Evolutionary conservation across 2,888 invertebrate genomes (phyloP), one percentile per base, ranked within the genome.

Genomic region (Scaptomyza caliginosa): DNA sequence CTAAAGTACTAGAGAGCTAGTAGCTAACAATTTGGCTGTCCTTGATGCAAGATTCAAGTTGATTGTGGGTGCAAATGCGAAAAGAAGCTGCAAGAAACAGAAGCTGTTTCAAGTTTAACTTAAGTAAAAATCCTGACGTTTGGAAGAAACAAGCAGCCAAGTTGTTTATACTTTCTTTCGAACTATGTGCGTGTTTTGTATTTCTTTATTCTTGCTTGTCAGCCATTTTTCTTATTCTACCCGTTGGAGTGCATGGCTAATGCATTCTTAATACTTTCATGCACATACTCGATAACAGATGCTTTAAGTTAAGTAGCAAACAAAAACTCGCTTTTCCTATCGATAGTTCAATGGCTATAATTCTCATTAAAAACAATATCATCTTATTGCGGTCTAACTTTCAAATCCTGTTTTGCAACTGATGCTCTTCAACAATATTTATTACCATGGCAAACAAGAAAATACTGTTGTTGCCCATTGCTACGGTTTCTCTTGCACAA

Each of bases 401-500:
- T n/a, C n/a, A 30, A 30, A 30, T 6, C 13, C 7, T 32, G 13
- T 28, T 28, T n/a, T 13, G 13, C 13, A 13, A 4, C 8, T 16
- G 32, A 6, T 34, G 39, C 30, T 28, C 42, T 34, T 51, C 50
- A 13, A 26, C 23, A 39, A n/a, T 34, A 28, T 46, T 40, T 42
- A 40, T 46, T 19, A 23, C 36, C n/a, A 16, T 50, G 59, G 11
- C 19, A 8, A 42, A 11, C 11, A 3, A 21, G 3, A 4, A 7
- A n/a, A 7, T 4, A 19, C 5, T 26, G 8, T 28, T 21, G n/a
- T 7, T 11, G 30, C 16, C n/a, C 7, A 24, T 21, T 50, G 28
- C 17, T 45, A n/a, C 34, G 16, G 21, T 11, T 39, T 45, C 52
- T 16, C 26, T 16, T 16, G 43, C 38, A 59, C 49, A 42, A 59